Evolutionary conservation across 2,888 invertebrate species (phyloP).

Genomic region (Leptopilina drosophilae): DNA sequence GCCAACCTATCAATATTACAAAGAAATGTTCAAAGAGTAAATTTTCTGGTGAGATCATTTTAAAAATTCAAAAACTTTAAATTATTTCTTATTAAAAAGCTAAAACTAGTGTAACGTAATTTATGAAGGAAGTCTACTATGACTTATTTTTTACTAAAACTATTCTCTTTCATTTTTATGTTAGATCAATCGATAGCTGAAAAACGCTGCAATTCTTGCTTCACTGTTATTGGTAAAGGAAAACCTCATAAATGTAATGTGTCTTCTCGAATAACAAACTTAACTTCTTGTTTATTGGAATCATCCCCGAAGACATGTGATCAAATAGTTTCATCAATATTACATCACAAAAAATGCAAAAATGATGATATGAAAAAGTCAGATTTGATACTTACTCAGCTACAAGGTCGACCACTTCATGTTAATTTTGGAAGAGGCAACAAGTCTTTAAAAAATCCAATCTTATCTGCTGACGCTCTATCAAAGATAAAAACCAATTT

Average conservation of each 20-base stretch:
- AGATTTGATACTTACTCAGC: not conserved
- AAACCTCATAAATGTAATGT: conserved; percentile 38
- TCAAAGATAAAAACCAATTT: conserved; percentile 36
- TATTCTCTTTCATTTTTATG: too few species aligned
- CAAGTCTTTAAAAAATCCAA: not conserved
- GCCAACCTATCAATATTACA: conserved; percentile 35
- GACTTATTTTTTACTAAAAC: conserved; percentile 21
- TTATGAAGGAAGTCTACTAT: too few species aligned
- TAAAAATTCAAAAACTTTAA: conserved; percentile 6
- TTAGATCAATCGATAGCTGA: too few species aligned
- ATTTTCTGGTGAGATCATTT: conserved; percentile 37
- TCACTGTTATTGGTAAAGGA: conserved; percentile 41
- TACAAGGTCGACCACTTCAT: not conserved
- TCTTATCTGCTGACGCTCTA: conserved; percentile 41
- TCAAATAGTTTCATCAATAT: not conserved
- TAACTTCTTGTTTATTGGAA: conserved; percentile 21
- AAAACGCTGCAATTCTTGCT: too few species aligned
- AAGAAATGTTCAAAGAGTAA: conserved; percentile 22
- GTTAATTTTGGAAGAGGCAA: not conserved
- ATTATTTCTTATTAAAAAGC: conserved; percentile 2
- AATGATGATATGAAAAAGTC: conserved; percentile 7
- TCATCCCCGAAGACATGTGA: conserved; percentile 2
- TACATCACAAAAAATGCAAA: not conserved
- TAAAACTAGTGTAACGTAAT: not conserved
- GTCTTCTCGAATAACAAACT: conserved; percentile 36